These are phyloP conservation scores for Aricia agestis DNA, from an alignment of 1,140 invertebrate genomes.

Conservation along the genomic window DNA sequence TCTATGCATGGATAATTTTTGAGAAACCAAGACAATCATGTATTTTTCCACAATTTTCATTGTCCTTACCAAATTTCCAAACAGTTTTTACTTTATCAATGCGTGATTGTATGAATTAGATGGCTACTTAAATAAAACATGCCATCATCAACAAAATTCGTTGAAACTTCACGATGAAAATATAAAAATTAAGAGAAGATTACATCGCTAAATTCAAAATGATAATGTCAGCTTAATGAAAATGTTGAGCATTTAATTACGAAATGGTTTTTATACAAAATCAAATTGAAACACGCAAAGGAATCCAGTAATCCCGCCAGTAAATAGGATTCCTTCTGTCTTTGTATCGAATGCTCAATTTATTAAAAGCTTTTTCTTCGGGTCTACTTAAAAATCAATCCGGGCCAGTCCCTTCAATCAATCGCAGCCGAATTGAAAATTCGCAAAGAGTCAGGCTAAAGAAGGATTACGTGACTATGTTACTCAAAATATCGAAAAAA, in stretches of 20 bases:
- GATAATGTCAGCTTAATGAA: not conserved
- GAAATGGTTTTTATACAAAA: conserved; percentile 7
- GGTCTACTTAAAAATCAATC: conserved; percentile 66
- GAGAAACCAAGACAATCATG: too few species aligned
- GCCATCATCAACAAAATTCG: too few species aligned
- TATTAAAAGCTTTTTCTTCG: conserved; percentile 58
- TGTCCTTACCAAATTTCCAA: too few species aligned
- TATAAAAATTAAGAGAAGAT: not conserved
- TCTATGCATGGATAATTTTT: too few species aligned
- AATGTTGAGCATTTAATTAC: not conserved
- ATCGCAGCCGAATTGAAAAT: conserved; percentile 64
- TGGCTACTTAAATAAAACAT: too few species aligned
- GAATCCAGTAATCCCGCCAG: conserved; percentile 47
- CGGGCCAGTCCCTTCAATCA: conserved; percentile 60
- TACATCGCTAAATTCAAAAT: not conserved
- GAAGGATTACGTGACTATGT: conserved; percentile 66
- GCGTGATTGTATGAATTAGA: too few species aligned
- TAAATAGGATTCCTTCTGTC: conserved; percentile 55
- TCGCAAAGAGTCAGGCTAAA: conserved; percentile 56
- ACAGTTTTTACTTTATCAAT: too few species aligned
- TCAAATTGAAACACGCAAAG: conserved; percentile 26
- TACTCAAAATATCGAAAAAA: conserved; percentile 38
- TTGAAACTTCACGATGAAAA: not conserved
- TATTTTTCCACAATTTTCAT: too few species aligned
- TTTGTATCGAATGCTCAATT: conserved; percentile 59